Conservation (phyloP, 1,140 invertebrate genomes). For the Papilio aristodemus region DNA sequence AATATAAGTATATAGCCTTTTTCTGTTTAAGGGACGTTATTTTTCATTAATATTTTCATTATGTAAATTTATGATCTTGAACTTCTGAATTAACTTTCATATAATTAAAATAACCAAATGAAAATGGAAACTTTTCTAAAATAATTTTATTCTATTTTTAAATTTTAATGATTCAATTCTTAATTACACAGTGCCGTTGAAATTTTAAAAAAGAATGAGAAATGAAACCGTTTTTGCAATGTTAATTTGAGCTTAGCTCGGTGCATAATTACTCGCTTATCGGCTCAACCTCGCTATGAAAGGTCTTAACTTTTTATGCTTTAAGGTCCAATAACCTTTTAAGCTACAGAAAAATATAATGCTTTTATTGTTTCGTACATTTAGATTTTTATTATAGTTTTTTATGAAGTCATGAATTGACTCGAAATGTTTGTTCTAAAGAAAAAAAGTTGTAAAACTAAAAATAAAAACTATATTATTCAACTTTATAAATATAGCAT, state of each 20-base stretch:
- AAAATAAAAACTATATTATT: too few species aligned
- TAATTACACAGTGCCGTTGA: background rate
- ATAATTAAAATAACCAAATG: too few species aligned
- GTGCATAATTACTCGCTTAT: constrained; percentile 16
- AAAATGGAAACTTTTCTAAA: too few species aligned
- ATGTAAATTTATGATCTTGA: too few species aligned
- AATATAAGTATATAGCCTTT: too few species aligned
- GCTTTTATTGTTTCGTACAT: background rate
- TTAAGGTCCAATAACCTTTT: constrained; percentile 1
- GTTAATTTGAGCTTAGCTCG: constrained; percentile 10
- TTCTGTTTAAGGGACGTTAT: too few species aligned
- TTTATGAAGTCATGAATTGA: background rate
- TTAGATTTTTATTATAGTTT: background rate
- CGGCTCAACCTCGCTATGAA: constrained; percentile 6
- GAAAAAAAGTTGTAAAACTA: too few species aligned
- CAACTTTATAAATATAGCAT: too few species aligned
- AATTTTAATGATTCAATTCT: background rate
- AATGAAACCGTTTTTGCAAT: constrained; percentile 11
- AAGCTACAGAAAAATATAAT: background rate
- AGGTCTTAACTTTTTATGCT: background rate
- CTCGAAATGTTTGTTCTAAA: too few species aligned
- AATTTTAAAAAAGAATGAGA: background rate
- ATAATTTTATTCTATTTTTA: background rate
- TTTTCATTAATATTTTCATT: too few species aligned
- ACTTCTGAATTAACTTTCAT: too few species aligned